These are phyloP conservation scores for Sarcophilus harrisii DNA, from an alignment of 2,797 vertebrate species.

Conservation along the genomic window DNA sequence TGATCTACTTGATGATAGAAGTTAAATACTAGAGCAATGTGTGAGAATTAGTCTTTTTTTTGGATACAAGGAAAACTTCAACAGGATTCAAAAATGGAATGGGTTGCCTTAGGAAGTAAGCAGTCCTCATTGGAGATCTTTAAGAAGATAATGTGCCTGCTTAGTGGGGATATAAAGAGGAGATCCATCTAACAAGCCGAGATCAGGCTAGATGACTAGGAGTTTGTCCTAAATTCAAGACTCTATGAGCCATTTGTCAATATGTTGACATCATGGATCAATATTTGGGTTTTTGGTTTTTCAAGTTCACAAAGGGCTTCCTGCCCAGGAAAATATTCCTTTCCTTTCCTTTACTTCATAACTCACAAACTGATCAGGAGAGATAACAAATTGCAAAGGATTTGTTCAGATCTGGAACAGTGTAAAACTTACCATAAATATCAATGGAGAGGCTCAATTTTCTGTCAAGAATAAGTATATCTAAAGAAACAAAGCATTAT, in stretches of 20 bases:
- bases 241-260: neutral
- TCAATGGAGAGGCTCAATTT: neutral
- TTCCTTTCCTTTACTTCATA: neutral
- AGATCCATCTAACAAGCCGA: neutral
- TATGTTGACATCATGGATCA: neutral
- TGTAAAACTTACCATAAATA: neutral
- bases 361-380: neutral
- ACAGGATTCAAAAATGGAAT: neutral
- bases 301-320: neutral
- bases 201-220: neutral
- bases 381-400: neutral
- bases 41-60: neutral
- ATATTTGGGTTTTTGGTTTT: neutral
- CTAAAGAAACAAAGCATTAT: constrained; percentile 19
- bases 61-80: neutral
- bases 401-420: neutral
- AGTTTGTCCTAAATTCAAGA: neutral
- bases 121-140: neutral
- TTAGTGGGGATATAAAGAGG: neutral
- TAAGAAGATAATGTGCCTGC: neutral
- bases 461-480: neutral
- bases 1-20: neutral
- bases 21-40: neutral
- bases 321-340: neutral
- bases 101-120: neutral